Conservation (phyloP, 2,797 vertebrate genomes). For the Setipinna tenuifilis region DNA sequence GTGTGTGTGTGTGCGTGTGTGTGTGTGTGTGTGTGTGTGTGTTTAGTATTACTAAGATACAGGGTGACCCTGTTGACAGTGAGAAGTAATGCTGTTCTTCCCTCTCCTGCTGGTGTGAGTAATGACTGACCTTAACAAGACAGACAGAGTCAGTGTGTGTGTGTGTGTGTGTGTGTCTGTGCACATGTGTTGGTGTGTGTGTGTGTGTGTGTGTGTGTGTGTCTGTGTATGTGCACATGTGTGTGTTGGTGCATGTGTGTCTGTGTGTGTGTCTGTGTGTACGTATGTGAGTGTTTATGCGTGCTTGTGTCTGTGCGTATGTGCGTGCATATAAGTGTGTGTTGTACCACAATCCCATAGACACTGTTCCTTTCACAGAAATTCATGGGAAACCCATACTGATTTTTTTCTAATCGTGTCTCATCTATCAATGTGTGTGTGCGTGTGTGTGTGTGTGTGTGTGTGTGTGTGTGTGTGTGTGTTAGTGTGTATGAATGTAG, state of each 20-base stretch:
- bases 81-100: not conserved
- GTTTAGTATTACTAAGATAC: not conserved
- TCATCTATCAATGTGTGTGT: too few species aligned
- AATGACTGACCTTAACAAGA: slow-evolving; percentile 2
- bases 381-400: not conserved
- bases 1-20: not conserved
- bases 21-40: not conserved
- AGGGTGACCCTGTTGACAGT: slow-evolving; percentile 30
- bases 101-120: not conserved
- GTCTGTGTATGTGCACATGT: not conserved
- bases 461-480: too few species aligned
- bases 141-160: slow-evolving; percentile 15
- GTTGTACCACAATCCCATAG: not conserved
- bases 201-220: not conserved
- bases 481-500: too few species aligned
- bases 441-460: too few species aligned
- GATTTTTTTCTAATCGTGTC: not conserved
- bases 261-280: not conserved
- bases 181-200: not conserved
- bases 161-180: not conserved
- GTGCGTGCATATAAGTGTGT: not conserved
- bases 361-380: not conserved
- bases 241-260: not conserved
- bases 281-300: not conserved
- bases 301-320: not conserved